Base-by-base conservation (phyloP, 1,140 invertebrate species). In the Odontomachus brunneus region DNA sequence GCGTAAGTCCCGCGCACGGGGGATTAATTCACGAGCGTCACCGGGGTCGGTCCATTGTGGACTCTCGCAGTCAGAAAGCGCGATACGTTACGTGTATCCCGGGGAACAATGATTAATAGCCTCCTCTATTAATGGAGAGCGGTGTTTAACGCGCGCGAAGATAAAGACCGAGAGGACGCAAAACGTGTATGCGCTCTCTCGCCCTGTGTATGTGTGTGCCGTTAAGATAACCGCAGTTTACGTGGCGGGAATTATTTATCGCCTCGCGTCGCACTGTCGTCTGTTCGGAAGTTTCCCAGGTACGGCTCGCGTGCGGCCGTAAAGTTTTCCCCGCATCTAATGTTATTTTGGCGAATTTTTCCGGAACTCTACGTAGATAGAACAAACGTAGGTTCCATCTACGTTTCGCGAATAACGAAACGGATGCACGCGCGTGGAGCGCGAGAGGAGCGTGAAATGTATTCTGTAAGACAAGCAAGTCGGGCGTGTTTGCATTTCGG, bases 51-150 rank as follows among this genome's bases (percentile, higher is more conserved):
- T 17, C 53, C 51, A 59, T 80, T 71, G 75, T 59, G 65, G 57
- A 24, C 44, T 17, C 33, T 11, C 29, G 51, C 0, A 17, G 14
- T 33, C 55, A 44, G 51, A 80, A 71, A 80, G 55, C 19, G 51
- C 33, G 33, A 57, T 38, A 67, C 33, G 17, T 44, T 67, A 67
- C 33, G 19, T 22, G 17, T 59, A 12, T 44, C 19, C n/a, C n/a
- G 5, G 22, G 3, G 14, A 78, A 71, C 65, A 69, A 48, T 71
- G 51, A 69, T 69, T 69, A 78, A 78, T 78, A n/a, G 33, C 67
- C 29, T 33, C n/a, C n/a, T n/a, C 17, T 3, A 51, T 29, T 29
- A 80, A 71, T 26, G 11, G 53, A 73, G 1, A 73, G 1, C 55
- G 17, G 12, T 53, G 29, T 26, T 53, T 38, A 44, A 5, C 26